Percentiles rank a stretch among this genome's conserved stretches.
Evolutionary conservation across 2,888 invertebrate species (phyloP).

Genomic region (Crioceris asparagi): DNA sequence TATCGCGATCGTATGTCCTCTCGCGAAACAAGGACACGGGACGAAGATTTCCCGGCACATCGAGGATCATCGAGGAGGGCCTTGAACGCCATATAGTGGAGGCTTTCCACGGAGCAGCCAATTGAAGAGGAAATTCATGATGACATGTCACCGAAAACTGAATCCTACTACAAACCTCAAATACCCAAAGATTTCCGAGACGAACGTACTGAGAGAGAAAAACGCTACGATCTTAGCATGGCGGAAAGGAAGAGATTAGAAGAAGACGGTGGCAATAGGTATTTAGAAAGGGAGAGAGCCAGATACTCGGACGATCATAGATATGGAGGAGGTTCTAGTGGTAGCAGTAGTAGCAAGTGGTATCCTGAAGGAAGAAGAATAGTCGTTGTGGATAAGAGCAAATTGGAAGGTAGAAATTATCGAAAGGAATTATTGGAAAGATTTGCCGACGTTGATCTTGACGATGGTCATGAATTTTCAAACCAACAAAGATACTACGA

Average conservation of each 20-base stretch:
- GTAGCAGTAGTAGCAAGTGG: conserved; percentile 10
- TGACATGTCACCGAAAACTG: conserved; percentile 28
- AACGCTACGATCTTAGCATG: conserved; percentile 14
- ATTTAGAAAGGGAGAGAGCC: conserved; percentile 13
- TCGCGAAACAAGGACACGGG: conserved; percentile 30
- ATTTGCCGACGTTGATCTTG: conserved; percentile 37
- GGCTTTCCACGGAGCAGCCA: conserved; percentile 41
- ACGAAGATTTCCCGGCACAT: conserved; percentile 35
- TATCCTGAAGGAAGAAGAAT: conserved; percentile 21
- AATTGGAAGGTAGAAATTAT: conserved; percentile 35
- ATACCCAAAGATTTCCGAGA: conserved; percentile 35
- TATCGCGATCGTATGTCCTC: conserved; percentile 28
- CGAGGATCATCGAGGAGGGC: conserved; percentile 57
- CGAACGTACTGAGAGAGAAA: conserved; percentile 21
- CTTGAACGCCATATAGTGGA: conserved; percentile 63
- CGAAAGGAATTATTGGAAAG: conserved; percentile 35
- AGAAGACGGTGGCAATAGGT: conserved; percentile 18
- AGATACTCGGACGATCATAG: conserved; percentile 13
- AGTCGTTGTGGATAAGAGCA: conserved; percentile 21
- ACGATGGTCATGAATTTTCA: conserved; percentile 34
- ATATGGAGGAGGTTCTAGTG: conserved; percentile 12
- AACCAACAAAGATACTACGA: conserved; percentile 36
- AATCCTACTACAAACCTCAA: conserved; percentile 35
- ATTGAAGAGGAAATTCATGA: conserved; percentile 40
- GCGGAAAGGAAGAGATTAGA: conserved; percentile 15